Evolutionary conservation across 2,888 invertebrate species (phyloP), one percentile per base, ranked within the genome.

Genomic region (Amiota minor): DNA sequence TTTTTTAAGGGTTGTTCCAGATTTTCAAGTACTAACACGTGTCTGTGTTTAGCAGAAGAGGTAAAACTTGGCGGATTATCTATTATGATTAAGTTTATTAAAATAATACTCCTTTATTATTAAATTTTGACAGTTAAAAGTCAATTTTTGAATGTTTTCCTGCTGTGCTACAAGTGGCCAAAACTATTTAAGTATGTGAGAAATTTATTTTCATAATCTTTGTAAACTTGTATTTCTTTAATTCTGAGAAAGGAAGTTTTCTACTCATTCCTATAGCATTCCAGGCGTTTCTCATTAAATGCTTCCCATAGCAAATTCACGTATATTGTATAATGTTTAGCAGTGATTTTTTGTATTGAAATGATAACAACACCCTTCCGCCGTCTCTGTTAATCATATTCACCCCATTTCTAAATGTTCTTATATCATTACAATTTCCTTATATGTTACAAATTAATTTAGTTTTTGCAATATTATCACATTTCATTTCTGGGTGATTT

Each of bases 21-120:
- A 20, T 68, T 45, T 35, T 83, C 77, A 85, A 87, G 85, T 79
- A 82, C n/a, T 74, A 75, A 81, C 87, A 85, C 87, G 87, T 88
- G 88, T 74, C 83, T 55, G 76, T 74, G 86, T 85, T 88, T 88
- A 88, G 79, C 81, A 68, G 12, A 50, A 20, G 23, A 50, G 50
- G 67, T 35, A 35, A 35, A 50, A 50, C n/a, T 68, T 23, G 53
- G n/a, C 35, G 50, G 67, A 68, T 53, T 53, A 50, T 68, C 23
- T 68, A 9, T 53, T 53, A 18, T 46, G 35, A 16, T 50, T 35
- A 12, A 68, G 47, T 68, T 68, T 68, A 68, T 68, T 68, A 68
- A 68, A 68, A 68, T 35, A 11, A 23, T 2, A n/a, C 23, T 68
- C 23, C 16, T 16, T 68, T 53, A 6, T 16, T 18, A 69, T 69